Evolutionary conservation across 2,888 invertebrate species (phyloP).

Genomic region (Polyommatus icarus): DNA sequence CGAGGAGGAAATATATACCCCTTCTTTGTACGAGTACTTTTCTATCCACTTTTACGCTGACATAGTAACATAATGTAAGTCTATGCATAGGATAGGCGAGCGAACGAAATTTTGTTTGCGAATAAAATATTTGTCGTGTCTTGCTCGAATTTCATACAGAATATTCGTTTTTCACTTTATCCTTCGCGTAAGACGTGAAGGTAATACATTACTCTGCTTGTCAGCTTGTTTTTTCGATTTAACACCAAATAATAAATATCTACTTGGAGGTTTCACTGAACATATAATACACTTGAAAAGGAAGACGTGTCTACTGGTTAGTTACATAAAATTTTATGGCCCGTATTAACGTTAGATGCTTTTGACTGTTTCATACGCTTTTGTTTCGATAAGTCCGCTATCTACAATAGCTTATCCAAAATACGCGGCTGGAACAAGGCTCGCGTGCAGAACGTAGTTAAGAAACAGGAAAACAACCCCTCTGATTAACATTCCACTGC

Average conservation of each 20-base stretch:
- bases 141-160: conserved; percentile 28
- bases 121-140: conserved; percentile 35
- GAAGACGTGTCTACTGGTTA: no score
- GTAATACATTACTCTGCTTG: neutral
- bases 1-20: conserved; percentile 36
- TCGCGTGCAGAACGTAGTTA: conserved; percentile 14
- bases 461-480: conserved; percentile 17
- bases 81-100: conserved; percentile 46
- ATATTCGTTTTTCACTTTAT: conserved; percentile 25
- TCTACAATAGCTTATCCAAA: neutral
- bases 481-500: conserved; percentile 22
- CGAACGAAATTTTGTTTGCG: conserved; percentile 35
- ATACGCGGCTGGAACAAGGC: neutral
- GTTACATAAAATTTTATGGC: no score
- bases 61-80: conserved; percentile 46
- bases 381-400: neutral
- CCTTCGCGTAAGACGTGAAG: neutral
- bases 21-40: conserved; percentile 52
- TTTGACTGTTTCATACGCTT: neutral
- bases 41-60: conserved; percentile 45
- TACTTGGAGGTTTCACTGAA: no score
- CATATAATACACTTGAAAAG: no score
- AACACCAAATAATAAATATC: neutral
- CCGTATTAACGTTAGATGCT: neutral
- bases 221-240: neutral